Evolutionary conservation across 2,888 invertebrate genomes (phyloP).

Genomic region (Campoletis raptor): DNA sequence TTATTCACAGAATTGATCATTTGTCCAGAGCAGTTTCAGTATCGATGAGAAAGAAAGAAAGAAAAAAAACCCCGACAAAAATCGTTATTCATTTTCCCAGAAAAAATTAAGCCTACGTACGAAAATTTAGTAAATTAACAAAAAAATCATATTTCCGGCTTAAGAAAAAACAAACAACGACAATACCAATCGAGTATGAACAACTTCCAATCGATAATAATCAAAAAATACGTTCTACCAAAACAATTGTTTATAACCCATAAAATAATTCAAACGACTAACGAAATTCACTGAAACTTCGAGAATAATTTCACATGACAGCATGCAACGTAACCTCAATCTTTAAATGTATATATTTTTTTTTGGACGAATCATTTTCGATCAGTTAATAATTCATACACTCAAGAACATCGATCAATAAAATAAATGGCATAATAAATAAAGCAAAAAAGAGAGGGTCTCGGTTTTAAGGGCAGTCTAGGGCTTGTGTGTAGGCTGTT

Average conservation of each 20-base stretch:
- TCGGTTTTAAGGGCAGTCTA: slow-evolving; percentile 20
- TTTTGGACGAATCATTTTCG: slow-evolving; percentile 9
- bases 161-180: background rate
- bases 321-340: slow-evolving; percentile 1
- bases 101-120: background rate
- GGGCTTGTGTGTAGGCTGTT: background rate
- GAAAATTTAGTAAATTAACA: background rate
- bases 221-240: background rate
- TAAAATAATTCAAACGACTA: background rate
- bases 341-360: too few species aligned
- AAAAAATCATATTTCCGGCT: background rate
- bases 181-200: background rate
- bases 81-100: too few species aligned
- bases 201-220: background rate
- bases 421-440: slow-evolving; percentile 26
- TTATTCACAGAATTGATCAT: background rate
- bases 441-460: slow-evolving; percentile 2
- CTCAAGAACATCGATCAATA: slow-evolving; percentile 26
- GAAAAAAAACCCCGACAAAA: too few species aligned
- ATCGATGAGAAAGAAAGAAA: background rate
- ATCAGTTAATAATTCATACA: slow-evolving; percentile 3
- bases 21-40: background rate
- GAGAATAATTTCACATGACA: background rate
- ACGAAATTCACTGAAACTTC: background rate
- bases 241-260: background rate